Conservation (phyloP, 1,140 invertebrate species). For the Vanessa atalanta region DNA sequence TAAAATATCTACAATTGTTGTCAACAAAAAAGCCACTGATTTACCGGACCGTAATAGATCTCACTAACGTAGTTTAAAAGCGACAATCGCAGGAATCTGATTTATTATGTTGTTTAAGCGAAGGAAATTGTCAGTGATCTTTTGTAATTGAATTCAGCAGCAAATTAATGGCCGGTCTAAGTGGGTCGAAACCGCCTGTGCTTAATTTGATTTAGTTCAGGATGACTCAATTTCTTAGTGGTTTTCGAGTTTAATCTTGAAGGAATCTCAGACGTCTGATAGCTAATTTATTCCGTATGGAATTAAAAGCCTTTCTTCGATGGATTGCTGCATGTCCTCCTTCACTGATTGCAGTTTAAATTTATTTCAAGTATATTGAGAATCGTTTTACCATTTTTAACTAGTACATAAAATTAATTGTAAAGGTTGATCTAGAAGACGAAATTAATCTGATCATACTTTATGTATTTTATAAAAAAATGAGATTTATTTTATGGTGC, state of each 20-base stretch:
- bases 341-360: too few species aligned
- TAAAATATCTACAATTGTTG: neutral
- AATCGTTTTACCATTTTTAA: too few species aligned
- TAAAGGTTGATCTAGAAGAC: too few species aligned
- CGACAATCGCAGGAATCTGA: slow-evolving; percentile 32
- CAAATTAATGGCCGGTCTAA: slow-evolving; percentile 48
- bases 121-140: slow-evolving; percentile 45
- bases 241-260: slow-evolving; percentile 19
- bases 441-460: too few species aligned
- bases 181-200: slow-evolving; percentile 39
- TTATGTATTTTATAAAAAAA: too few species aligned
- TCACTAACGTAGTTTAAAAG: slow-evolving; percentile 21
- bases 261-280: slow-evolving; percentile 16
- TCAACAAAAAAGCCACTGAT: neutral
- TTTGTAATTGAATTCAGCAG: slow-evolving; percentile 52
- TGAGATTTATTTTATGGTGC: too few species aligned
- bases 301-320: neutral
- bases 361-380: too few species aligned
- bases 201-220: slow-evolving; percentile 46
- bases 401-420: too few species aligned
- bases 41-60: slow-evolving; percentile 10
- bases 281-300: slow-evolving; percentile 5
- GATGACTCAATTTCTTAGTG: slow-evolving; percentile 28
- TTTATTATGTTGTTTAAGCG: slow-evolving; percentile 42
- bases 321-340: neutral